Evolutionary conservation across 2,888 invertebrate genomes (phyloP).

Genomic region (Pomacea canaliculata): DNA sequence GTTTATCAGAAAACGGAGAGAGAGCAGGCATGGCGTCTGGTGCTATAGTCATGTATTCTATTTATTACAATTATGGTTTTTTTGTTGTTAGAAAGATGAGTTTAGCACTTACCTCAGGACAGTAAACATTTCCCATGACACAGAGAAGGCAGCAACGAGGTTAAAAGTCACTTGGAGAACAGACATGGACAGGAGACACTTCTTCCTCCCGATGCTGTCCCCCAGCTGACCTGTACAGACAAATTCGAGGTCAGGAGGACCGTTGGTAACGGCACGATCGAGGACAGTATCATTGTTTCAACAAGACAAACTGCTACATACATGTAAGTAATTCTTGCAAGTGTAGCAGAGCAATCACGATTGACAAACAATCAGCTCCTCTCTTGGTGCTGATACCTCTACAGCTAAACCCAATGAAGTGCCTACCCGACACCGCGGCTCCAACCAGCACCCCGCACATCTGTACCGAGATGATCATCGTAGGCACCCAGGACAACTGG

Average conservation of each 20-base stretch:
- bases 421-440: constrained; percentile 52
- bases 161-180: constrained; percentile 36
- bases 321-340: too few relatives aligned
- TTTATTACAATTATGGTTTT: too few relatives aligned
- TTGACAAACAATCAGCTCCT: too few relatives aligned
- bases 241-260: not conserved
- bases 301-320: too few relatives aligned
- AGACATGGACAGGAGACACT: constrained; percentile 37
- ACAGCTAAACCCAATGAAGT: too few relatives aligned
- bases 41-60: too few relatives aligned
- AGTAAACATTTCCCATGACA: constrained; percentile 50
- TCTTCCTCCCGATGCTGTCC: constrained; percentile 46
- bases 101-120: constrained; percentile 13
- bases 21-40: too few relatives aligned
- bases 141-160: constrained; percentile 41
- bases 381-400: too few relatives aligned
- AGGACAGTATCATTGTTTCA: too few relatives aligned
- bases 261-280: too few relatives aligned
- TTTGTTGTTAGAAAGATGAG: too few relatives aligned
- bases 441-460: constrained; percentile 65
- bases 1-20: not conserved
- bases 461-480: constrained; percentile 60
- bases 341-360: too few relatives aligned
- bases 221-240: constrained; percentile 42
- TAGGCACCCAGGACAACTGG: constrained; percentile 47